Percentiles rank a stretch among this genome's conserved stretches.
phyloP scores from a whole-genome alignment of 2,113 vertebrate genomes.

The Xiphophorus maculatus region DNA sequence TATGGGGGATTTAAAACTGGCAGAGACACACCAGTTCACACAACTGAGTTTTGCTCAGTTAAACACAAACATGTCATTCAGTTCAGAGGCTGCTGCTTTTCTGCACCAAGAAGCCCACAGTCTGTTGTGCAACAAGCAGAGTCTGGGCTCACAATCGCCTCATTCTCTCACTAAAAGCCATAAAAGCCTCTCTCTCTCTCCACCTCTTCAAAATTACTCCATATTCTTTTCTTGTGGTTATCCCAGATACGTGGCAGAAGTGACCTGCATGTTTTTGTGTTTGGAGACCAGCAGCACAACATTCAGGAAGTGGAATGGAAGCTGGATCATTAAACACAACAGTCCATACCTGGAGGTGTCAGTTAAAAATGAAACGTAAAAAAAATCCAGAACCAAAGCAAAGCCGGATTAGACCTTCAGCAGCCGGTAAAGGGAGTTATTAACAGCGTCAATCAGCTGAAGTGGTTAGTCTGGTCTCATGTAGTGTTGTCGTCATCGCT shows the following conservation, averaged over 20 bases:
- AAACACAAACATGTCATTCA: too few relatives aligned
- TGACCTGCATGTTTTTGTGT: conserved; percentile 19
- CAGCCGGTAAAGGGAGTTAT: not conserved
- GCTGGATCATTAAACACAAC: conserved; percentile 14
- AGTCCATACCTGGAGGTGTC: conserved; percentile 18
- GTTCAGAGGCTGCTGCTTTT: not conserved
- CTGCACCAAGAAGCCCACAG: conserved; percentile 13
- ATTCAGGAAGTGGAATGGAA: not conserved
- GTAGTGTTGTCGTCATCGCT: conserved; percentile 20
- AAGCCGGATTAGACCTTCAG: conserved; percentile 1
- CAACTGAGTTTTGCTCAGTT: too few relatives aligned
- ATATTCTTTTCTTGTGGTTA: conserved; percentile 49
- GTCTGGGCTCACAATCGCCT: conserved; percentile 61
- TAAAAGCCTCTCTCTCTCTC: conserved; percentile 39
- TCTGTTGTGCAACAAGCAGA: conserved; percentile 17
- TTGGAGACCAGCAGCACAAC: not conserved
- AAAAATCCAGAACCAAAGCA: conserved; percentile 15
- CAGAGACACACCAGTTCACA: too few relatives aligned
- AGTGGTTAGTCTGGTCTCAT: conserved; percentile 1
- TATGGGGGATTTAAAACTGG: too few relatives aligned
- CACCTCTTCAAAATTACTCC: conserved; percentile 52
- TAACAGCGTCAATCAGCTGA: not conserved
- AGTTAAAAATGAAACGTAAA: conserved; percentile 24
- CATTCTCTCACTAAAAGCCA: conserved; percentile 52
- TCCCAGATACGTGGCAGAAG: conserved; percentile 37